Evolutionary conservation across 1,140 invertebrate genomes (phyloP), one percentile per base, ranked within the genome.

Genomic region (Brachionus sp.): DNA sequence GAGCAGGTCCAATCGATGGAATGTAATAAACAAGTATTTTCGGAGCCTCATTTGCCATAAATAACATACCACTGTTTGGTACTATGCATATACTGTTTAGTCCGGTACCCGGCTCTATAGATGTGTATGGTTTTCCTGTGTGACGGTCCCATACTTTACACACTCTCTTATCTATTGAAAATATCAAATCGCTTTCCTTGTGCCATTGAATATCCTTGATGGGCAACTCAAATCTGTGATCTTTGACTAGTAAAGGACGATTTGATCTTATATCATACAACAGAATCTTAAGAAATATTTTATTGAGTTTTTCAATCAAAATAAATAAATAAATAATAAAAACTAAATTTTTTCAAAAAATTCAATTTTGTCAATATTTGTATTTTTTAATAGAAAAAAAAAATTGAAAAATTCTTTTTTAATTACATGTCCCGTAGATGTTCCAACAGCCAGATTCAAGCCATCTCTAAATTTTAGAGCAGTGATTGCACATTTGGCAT

Each of bases 1-100:
- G 97, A 9, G 97, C 97, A 50, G 96, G 95, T 10, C 97, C 96
- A 86, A 99, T 90, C 85, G 92, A 92, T 86, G 97, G 97, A 84
- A 98, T 93, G 86, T 96, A 99, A 89, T 96, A 98, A 0, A 94
- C 93, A 85, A 95, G 92, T 89, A 99, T 95, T 91, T 98, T 98
- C 10, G 92, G 91, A 85, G 93, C 93, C 91, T 99, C 97, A 87
- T 95, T 96, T 1, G 97, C 95, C 86, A 98, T 92, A 88, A 98
- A 96, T 77, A 98, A 90, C 88, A 99, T 91, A 42, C 95, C 89
- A 70, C 77, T 77, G 84, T 90, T 96, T 68, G 94, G 94, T 84
- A 94, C 92, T 16, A 95, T 89, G 88, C 94, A 95, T 2, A 99
- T 90, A 88, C 97, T 94, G 90, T 98, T 98, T 66, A 98, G 93